phyloP scores from a whole-genome alignment of 2,797 vertebrate species.

The Thunnus albacares region DNA sequence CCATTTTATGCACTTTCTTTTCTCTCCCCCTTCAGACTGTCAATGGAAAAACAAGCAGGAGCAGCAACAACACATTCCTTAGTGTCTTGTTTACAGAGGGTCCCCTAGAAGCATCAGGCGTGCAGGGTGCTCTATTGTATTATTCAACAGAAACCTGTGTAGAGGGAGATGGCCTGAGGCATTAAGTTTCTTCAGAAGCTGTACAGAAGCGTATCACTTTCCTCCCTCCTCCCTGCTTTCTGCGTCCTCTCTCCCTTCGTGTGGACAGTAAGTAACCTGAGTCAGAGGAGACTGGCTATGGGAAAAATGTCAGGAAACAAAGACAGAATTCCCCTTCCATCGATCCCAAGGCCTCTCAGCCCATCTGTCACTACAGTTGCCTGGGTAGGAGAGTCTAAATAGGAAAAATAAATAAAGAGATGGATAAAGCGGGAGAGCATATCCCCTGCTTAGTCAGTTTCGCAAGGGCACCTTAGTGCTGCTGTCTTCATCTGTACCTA shows the following conservation, averaged over 20 bases:
- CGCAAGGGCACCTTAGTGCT: slow-evolving; percentile 80
- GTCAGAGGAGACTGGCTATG: slow-evolving; percentile 82
- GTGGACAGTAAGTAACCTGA: slow-evolving; percentile 86
- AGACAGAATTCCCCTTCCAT: slow-evolving; percentile 81
- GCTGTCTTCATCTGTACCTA: slow-evolving; percentile 64
- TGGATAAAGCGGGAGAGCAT: slow-evolving; percentile 61
- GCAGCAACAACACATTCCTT: slow-evolving; percentile 63
- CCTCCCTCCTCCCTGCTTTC: slow-evolving; percentile 54
- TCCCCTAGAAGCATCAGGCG: slow-evolving; percentile 69
- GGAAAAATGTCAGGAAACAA: slow-evolving; percentile 86
- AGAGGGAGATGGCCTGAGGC: slow-evolving; percentile 79
- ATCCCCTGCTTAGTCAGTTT: slow-evolving; percentile 60
- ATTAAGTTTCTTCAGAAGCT: slow-evolving; percentile 85
- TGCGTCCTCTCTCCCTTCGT: slow-evolving; percentile 55
- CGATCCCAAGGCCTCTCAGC: slow-evolving; percentile 71
- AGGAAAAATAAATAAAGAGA: slow-evolving; percentile 78
- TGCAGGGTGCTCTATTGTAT: slow-evolving; percentile 82
- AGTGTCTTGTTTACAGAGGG: slow-evolving; percentile 76
- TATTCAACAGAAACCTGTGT: slow-evolving; percentile 86
- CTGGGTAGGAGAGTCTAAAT: slow-evolving; percentile 60
- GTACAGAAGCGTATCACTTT: slow-evolving; percentile 77
- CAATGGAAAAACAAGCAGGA: slow-evolving; percentile 55
- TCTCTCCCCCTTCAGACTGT: slow-evolving; percentile 36
- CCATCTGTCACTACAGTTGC: slow-evolving; percentile 79
- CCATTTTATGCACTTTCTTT: slow-evolving; percentile 49